Base-by-base conservation (phyloP, 2,113 vertebrate species). In the Otocyon megalotis region DNA sequence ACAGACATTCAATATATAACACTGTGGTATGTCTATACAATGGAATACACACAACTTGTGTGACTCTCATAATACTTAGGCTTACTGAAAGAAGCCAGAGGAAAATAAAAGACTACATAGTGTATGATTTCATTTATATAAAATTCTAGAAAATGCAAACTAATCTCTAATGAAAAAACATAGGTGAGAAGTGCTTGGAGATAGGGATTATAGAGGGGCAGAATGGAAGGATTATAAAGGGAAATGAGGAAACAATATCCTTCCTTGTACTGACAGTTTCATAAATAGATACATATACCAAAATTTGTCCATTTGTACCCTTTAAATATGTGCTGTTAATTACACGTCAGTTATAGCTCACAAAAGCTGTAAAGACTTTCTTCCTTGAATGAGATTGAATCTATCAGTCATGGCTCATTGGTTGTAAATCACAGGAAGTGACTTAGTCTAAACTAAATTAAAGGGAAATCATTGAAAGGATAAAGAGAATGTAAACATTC, bases 381-480 rank as follows among this genome's bases (percentile, higher is more conserved):
- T 88, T 95, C 74, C 53, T 50, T 88, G 30, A 28, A 48, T 88
- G 48, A 72, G 74, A 72, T 5, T 69, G 37, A 83, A 56, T 69
- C 7, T 76, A 87, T 76, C 60, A 48, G 24, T 90, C 54, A 48
- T 71, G 35, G 32, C 28, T 94, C 43, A 85, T 19, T 97, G 35
- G 13, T 83, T 87, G 1, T 62, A 92, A 95, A 80, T 86, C 37
- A 93, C 50, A 93, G 13, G 90, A 88, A 50, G 2, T 72, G 28
- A 62, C 82, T 71, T 93, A 14, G 28, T 86, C 35, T 56, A 79
- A 91, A 54, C 53, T 63, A 96, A 76, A 67, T 77, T 63, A 37
- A 94, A 88, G 76, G 43, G 22, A 91, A 88, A 87, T 87, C 26
- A 35, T 35, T 87, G 50, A 65, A 93, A 91, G 26, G 76, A 67